A percentile compares a stretch with the other conserved stretches of the same genome.
Evolutionary conservation across 2,888 invertebrate genomes (phyloP).

Genomic region (Drosophila phalerata): DNA sequence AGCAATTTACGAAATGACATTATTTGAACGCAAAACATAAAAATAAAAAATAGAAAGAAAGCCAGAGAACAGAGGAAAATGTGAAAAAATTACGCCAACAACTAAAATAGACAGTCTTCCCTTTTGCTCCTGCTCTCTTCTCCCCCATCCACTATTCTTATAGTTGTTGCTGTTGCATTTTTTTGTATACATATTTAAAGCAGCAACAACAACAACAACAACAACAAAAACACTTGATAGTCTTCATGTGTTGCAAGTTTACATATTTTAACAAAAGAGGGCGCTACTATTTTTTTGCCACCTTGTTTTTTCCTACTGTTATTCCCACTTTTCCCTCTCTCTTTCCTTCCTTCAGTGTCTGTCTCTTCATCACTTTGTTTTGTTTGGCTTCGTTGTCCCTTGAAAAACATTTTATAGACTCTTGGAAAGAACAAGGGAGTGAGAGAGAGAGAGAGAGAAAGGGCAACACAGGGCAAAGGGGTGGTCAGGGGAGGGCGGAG

Average conservation of each 20-base stretch:
- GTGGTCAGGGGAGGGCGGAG: constrained; percentile 31
- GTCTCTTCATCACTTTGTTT: constrained; percentile 11
- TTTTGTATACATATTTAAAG: constrained; percentile 31
- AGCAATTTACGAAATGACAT: constrained; percentile 80
- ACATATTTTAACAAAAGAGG: constrained; percentile 68
- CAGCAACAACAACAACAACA: constrained; percentile 20
- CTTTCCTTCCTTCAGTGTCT: neutral
- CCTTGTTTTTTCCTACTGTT: constrained; percentile 17
- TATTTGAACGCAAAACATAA: constrained; percentile 77
- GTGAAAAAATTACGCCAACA: constrained; percentile 72
- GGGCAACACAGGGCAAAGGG: neutral
- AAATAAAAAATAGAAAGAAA: constrained; percentile 49
- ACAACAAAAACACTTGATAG: constrained; percentile 17
- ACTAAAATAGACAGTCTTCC: constrained; percentile 68
- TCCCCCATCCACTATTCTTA: constrained; percentile 41
- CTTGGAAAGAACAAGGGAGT: constrained; percentile 21
- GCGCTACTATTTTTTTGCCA: constrained; percentile 62
- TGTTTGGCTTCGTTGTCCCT: constrained; percentile 50
- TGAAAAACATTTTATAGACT: constrained; percentile 71
- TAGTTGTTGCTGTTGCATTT: constrained; percentile 45
- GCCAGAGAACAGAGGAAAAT: constrained; percentile 35
- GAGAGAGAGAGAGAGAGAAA: constrained; percentile 2
- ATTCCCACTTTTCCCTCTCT: neutral
- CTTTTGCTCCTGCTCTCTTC: neutral
- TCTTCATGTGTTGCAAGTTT: constrained; percentile 63